These are phyloP conservation scores for Pardosa pseudoannulata DNA, from an alignment of 2,888 invertebrate genomes.

Conservation along the genomic window DNA sequence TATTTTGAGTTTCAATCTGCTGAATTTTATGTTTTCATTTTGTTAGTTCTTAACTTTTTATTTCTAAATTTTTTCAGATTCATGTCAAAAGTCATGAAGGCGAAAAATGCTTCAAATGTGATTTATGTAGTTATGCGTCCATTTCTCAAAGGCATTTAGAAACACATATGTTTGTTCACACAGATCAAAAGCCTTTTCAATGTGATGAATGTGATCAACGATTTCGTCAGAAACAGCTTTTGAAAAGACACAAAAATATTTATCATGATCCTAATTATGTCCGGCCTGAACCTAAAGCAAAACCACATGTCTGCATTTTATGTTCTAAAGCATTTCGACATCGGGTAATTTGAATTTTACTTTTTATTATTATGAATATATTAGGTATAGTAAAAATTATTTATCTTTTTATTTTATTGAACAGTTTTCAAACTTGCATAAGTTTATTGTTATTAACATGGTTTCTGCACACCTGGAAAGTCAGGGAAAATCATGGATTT, in stretches of 20 bases:
- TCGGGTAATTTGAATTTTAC: slow-evolving; percentile 84
- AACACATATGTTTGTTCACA: slow-evolving; percentile 95
- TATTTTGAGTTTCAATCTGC: too few species aligned
- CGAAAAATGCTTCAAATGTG: slow-evolving; percentile 97
- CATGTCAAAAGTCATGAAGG: slow-evolving; percentile 94
- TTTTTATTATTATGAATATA: not conserved
- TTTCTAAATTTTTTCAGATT: slow-evolving; percentile 77
- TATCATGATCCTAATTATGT: slow-evolving; percentile 94
- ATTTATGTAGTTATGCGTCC: slow-evolving; percentile 94
- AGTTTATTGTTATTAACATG: too few species aligned
- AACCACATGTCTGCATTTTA: slow-evolving; percentile 91
- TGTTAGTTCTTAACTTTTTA: not conserved
- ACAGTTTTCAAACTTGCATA: too few species aligned
- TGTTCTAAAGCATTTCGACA: slow-evolving; percentile 82
- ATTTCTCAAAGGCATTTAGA: slow-evolving; percentile 94
- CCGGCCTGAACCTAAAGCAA: slow-evolving; percentile 91
- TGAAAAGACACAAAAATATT: slow-evolving; percentile 92
- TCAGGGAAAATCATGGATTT: too few species aligned
- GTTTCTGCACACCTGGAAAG: too few species aligned
- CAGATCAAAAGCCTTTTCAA: slow-evolving; percentile 93
- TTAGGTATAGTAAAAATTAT: too few species aligned
- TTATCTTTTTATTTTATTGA: too few species aligned
- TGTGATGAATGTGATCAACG: slow-evolving; percentile 91
- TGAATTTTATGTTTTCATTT: too few species aligned
- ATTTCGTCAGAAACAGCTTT: slow-evolving; percentile 91